A percentile compares a stretch with the other conserved stretches of the same genome.
Evolutionary conservation across 2,113 vertebrate genomes (phyloP).

Genomic region (Naja naja): DNA sequence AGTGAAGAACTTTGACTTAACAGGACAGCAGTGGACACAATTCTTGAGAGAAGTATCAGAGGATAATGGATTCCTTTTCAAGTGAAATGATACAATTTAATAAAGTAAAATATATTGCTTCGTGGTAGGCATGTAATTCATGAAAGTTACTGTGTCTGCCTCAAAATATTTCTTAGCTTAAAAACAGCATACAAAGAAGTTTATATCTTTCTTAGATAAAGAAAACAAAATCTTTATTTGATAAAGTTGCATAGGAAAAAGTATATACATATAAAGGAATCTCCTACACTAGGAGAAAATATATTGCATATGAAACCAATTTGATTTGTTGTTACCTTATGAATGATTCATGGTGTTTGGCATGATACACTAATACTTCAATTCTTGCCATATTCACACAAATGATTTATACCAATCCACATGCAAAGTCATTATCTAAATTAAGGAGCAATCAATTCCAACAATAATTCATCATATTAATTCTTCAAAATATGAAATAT

Average conservation of each 20-base stretch:
- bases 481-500: not conserved
- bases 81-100: not conserved
- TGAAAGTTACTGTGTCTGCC: not conserved
- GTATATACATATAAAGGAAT: not conserved
- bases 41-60: not conserved
- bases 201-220: not conserved
- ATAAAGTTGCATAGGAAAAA: not conserved
- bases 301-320: not conserved
- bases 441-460: not conserved
- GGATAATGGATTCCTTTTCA: not conserved
- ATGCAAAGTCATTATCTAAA: not conserved
- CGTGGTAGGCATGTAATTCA: not conserved
- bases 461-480: not conserved
- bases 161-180: not conserved
- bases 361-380: not conserved
- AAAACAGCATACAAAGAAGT: not conserved
- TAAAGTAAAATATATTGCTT: not conserved
- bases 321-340: not conserved
- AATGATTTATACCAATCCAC: not conserved
- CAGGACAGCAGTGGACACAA: not conserved
- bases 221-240: not conserved
- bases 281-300: not conserved
- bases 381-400: not conserved
- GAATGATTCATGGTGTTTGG: not conserved
- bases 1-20: not conserved